Evolutionary conservation across 2,797 vertebrate species (phyloP).

Genomic region (Clarias pachynema): DNA sequence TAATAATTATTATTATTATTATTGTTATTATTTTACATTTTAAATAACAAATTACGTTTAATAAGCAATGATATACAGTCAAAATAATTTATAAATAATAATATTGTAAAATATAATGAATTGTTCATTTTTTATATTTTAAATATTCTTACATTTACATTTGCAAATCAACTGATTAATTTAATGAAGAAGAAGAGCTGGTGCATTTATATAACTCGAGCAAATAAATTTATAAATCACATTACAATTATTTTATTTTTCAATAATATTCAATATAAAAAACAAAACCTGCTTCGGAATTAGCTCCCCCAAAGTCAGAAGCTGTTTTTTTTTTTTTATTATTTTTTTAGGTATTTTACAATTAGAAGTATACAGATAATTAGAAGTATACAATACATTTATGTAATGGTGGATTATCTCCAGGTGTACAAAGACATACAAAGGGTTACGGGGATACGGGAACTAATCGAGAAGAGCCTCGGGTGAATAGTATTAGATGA

Average conservation of each 20-base stretch:
- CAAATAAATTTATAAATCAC: not conserved
- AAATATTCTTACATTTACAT: constrained; percentile 32
- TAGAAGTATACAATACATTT: not conserved
- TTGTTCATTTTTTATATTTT: not conserved
- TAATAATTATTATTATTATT: too few species aligned
- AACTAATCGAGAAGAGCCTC: not conserved
- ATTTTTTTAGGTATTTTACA: not conserved
- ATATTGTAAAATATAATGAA: not conserved
- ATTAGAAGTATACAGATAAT: not conserved
- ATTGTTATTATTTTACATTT: not conserved
- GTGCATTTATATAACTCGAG: not conserved
- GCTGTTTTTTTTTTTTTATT: too few species aligned
- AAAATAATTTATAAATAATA: not conserved
- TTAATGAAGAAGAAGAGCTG: not conserved
- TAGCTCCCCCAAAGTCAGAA: not conserved
- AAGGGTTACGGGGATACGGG: not conserved
- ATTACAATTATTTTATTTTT: not conserved
- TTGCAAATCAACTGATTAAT: not conserved
- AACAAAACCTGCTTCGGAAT: not conserved
- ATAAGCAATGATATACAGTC: not conserved
- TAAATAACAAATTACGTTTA: not conserved
- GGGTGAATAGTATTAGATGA: not conserved
- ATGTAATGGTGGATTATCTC: not conserved
- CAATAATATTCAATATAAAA: not conserved
- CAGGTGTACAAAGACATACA: not conserved